Evolutionary conservation across 1,140 invertebrate genomes (phyloP).

Genomic region (honey bee (Apis mellifera)): Amel_HAv3.1 CM009944.2:10531501-10532000

Average conservation of each 20-base stretch:
- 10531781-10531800: conserved; percentile 67
- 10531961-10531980: no score
- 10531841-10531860: conserved; percentile 80
- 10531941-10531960: conserved; percentile 39
- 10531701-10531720: conserved; percentile 15
- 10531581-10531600: not conserved
- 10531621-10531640: conserved; percentile 25
- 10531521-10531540: not conserved
- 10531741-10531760: conserved; percentile 57
- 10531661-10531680: not conserved
- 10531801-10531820: conserved; percentile 68
- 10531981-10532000: not conserved
- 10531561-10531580: no score
- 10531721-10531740: conserved; percentile 66
- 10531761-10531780: conserved; percentile 63
- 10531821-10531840: conserved; percentile 80
- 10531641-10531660: not conserved
- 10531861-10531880: conserved; percentile 71
- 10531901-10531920: conserved; percentile 52
- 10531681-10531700: conserved; percentile 1
- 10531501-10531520: conserved; percentile 42
- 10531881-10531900: conserved; percentile 54
- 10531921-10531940: conserved; percentile 23
- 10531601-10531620: conserved; percentile 18
- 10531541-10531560: not conserved